These are phyloP conservation scores for Macrobrachium nipponense DNA, from an alignment of 1,140 invertebrate genomes.

Conservation along the genomic window DNA sequence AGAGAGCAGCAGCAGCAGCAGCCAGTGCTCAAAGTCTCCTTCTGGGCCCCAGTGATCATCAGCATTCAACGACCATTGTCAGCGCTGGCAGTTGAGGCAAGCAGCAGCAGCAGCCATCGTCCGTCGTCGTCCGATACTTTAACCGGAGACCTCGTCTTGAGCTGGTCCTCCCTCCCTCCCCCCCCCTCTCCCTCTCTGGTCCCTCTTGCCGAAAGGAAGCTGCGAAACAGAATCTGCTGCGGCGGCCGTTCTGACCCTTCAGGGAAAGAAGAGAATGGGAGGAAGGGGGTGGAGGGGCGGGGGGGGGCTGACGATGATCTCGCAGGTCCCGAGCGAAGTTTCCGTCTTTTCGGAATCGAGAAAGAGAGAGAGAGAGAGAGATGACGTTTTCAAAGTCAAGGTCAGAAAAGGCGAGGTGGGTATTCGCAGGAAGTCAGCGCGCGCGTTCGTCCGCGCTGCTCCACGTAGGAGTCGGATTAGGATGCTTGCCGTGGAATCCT, in stretches of 20 bases:
- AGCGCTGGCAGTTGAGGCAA: conserved; percentile 23
- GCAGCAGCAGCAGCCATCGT: background rate
- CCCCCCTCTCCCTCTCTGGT: too few relatives aligned
- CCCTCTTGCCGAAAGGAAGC: too few relatives aligned
- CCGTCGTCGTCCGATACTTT: background rate
- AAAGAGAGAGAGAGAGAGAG: too few relatives aligned
- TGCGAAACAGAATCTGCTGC: too few relatives aligned
- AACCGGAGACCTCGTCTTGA: background rate
- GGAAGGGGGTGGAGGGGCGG: too few relatives aligned
- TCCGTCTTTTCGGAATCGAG: background rate
- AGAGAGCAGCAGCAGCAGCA: background rate
- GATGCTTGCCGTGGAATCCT: conserved; percentile 22
- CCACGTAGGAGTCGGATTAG: conserved; percentile 27
- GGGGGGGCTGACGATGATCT: background rate
- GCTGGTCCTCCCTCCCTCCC: too few relatives aligned
- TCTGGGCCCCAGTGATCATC: background rate
- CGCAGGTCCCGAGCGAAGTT: background rate
- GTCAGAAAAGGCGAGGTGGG: conserved; percentile 4
- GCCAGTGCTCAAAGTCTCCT: background rate
- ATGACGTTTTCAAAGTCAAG: conserved; percentile 18
- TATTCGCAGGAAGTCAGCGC: conserved; percentile 2
- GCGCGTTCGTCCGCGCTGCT: background rate
- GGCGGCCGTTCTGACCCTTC: too few relatives aligned
- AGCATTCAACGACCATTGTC: conserved; percentile 34
- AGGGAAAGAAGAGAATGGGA: background rate